A percentile compares a stretch with the other conserved stretches of the same genome.
Evolutionary conservation across 2,113 vertebrate species (phyloP).

Genomic region (Piaya cayana): DNA sequence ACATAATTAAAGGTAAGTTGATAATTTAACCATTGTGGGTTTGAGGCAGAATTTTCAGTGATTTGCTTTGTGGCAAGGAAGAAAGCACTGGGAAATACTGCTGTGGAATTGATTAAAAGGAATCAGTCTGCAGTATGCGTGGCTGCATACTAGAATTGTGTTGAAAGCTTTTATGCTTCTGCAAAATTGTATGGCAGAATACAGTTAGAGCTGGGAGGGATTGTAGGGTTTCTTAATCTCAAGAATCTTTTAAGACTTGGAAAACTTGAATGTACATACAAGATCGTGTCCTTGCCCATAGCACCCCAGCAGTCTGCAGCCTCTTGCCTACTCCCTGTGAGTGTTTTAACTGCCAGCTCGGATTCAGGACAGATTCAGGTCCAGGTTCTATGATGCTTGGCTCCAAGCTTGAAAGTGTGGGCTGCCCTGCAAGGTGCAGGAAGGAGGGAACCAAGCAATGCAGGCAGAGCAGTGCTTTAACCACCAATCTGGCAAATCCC

Average conservation of each 20-base stretch:
- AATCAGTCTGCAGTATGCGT: not conserved
- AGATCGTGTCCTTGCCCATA: not conserved
- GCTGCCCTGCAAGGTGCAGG: not conserved
- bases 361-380: not conserved
- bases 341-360: not conserved
- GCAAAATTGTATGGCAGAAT: not conserved
- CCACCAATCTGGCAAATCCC: not conserved
- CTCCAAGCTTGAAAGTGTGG: not conserved
- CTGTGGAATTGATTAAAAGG: not conserved
- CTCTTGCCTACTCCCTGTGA: not conserved
- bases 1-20: not conserved
- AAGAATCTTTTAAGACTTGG: not conserved
- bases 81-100: not conserved
- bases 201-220: not conserved
- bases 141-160: not conserved
- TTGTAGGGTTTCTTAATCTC: not conserved
- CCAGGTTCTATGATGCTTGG: not conserved
- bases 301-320: not conserved
- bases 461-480: not conserved
- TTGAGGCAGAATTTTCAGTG: not conserved
- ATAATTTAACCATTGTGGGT: not conserved
- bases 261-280: not conserved
- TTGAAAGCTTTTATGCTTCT: not conserved
- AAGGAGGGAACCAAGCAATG: not conserved
- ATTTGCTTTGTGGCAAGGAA: not conserved